phyloP scores from a whole-genome alignment of 1,140 invertebrate species.

The Branchinecta lynchi region DNA sequence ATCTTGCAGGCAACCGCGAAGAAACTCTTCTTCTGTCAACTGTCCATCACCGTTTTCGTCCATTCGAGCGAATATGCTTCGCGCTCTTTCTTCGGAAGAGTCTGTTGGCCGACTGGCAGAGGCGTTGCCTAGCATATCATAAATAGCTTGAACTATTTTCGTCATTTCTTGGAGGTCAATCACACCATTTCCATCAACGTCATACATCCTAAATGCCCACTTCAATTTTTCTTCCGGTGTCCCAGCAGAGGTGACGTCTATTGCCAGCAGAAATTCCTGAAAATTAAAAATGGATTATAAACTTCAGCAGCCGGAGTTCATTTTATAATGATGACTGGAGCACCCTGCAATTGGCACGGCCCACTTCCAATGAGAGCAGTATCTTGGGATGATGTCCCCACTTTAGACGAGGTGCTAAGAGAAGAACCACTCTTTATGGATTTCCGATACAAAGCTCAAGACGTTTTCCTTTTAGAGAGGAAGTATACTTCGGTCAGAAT shows the following conservation, averaged over 20 bases:
- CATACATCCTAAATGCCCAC: constrained; percentile 98
- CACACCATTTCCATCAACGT: constrained; percentile 97
- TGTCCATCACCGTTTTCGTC: constrained; percentile 97
- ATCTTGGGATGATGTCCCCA: too few relatives aligned
- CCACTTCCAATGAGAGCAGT: too few relatives aligned
- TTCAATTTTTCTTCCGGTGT: constrained; percentile 96
- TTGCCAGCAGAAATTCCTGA: constrained; percentile 90
- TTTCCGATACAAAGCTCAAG: too few relatives aligned
- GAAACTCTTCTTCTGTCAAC: constrained; percentile 94
- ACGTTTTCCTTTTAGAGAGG: too few relatives aligned
- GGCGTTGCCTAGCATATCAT: constrained; percentile 92
- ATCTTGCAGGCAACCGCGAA: constrained; percentile 95
- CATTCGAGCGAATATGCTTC: constrained; percentile 99
- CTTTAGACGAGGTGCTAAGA: not conserved
- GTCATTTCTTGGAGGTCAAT: constrained; percentile 79
- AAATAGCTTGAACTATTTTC: constrained; percentile 68
- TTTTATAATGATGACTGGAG: too few relatives aligned
- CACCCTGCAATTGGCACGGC: too few relatives aligned
- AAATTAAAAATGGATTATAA: constrained; percentile 27
- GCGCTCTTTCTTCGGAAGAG: constrained; percentile 86
- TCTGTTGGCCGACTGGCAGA: constrained; percentile 79
- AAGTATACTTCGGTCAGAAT: too few relatives aligned
- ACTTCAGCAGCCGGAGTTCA: too few relatives aligned
- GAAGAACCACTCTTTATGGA: too few relatives aligned
- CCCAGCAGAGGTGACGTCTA: constrained; percentile 93